These are phyloP conservation scores for Diaperis boleti DNA, from an alignment of 2,888 invertebrate genomes.

Conservation along the genomic window DNA sequence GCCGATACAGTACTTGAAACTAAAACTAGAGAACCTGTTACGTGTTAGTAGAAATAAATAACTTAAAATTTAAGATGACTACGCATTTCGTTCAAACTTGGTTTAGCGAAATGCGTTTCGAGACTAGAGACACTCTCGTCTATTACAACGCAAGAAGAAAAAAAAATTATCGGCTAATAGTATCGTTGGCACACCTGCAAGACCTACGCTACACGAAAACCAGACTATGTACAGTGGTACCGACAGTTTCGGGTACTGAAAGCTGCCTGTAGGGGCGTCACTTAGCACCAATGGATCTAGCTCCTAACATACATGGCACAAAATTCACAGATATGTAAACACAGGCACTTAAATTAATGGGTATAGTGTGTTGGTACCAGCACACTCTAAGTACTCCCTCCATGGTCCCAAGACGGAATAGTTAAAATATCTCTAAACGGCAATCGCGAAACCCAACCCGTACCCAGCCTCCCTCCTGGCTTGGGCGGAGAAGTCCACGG, in stretches of 20 bases:
- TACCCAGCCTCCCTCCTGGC: conserved; percentile 48
- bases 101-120: conserved; percentile 33
- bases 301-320: conserved; percentile 49
- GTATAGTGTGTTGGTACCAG: background rate
- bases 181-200: conserved; percentile 53
- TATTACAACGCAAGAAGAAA: conserved; percentile 46
- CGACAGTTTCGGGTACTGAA: background rate
- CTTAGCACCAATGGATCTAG: conserved; percentile 36
- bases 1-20: conserved; percentile 61
- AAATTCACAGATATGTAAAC: conserved; percentile 52
- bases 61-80: conserved; percentile 55
- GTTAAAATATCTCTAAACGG: conserved; percentile 53
- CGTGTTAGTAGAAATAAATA: conserved; percentile 52
- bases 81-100: conserved; percentile 38
- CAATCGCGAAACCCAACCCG: conserved; percentile 58
- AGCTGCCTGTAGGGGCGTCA: conserved; percentile 37
- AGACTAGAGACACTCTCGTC: conserved; percentile 60
- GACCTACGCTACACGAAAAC: conserved; percentile 21
- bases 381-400: background rate
- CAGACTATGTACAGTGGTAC: background rate
- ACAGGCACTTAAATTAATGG: conserved; percentile 18
- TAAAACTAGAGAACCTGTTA: conserved; percentile 50
- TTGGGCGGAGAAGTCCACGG: conserved; percentile 63
- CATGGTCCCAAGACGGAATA: conserved; percentile 54
- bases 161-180: conserved; percentile 63